Evolutionary conservation across 2,888 invertebrate species (phyloP).

Genomic region (Oscheius sp.): DNA sequence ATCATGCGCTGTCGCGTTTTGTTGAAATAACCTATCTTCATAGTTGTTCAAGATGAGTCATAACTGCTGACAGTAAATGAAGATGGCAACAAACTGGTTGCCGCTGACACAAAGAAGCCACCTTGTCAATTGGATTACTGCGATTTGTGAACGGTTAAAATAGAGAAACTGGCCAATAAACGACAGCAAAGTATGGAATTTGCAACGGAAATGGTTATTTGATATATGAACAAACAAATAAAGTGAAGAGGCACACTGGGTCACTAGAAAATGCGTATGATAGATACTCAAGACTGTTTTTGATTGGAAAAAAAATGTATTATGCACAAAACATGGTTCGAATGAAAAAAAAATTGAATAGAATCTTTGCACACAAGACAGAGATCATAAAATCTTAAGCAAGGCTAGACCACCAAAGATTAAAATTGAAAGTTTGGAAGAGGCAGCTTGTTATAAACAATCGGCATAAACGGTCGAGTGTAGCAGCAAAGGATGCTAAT

Average conservation of each 20-base stretch:
- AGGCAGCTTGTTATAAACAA: too few species aligned
- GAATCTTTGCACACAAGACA: too few species aligned
- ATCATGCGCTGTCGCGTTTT: neutral
- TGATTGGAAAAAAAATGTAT: too few species aligned
- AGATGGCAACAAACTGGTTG: conserved; percentile 16
- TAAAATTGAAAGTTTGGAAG: too few species aligned
- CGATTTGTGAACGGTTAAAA: neutral
- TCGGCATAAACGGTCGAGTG: too few species aligned
- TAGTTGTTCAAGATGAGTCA: neutral
- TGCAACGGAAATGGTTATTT: neutral
- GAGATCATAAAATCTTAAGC: too few species aligned
- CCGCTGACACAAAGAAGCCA: conserved; percentile 14
- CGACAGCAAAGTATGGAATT: neutral
- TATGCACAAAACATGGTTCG: too few species aligned
- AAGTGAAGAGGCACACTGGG: too few species aligned
- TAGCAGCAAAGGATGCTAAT: too few species aligned
- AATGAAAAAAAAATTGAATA: too few species aligned
- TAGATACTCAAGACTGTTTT: too few species aligned
- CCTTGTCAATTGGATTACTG: conserved; percentile 20
- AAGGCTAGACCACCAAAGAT: too few species aligned
- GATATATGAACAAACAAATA: neutral
- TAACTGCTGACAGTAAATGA: neutral
- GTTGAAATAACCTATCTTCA: neutral
- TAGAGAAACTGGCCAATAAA: neutral
- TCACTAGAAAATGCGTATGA: neutral